Conservation (phyloP, 2,113 vertebrate species). For the Progne subis region DNA sequence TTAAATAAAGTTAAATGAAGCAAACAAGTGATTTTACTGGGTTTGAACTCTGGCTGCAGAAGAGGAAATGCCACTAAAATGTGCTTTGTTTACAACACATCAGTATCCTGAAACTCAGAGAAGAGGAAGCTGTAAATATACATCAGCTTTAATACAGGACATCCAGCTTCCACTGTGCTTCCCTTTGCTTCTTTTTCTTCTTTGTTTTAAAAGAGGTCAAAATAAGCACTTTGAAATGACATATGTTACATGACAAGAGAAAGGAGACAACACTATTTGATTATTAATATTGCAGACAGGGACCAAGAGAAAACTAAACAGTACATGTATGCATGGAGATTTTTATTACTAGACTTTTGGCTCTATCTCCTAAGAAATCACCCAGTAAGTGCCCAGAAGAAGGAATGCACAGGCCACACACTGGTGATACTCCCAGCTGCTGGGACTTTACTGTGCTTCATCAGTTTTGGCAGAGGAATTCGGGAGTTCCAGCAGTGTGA, state of each 20-base stretch:
- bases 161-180: constrained; percentile 20
- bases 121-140: constrained; percentile 46
- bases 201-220: constrained; percentile 12
- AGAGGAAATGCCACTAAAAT: constrained; percentile 14
- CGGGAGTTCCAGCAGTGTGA: not conserved
- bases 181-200: constrained; percentile 17
- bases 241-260: not conserved
- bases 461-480: not conserved
- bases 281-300: not conserved
- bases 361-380: not conserved
- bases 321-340: not conserved
- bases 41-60: not conserved
- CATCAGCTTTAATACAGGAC: constrained; percentile 3
- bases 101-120: constrained; percentile 16
- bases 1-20: not conserved
- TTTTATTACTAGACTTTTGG: not conserved
- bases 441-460: not conserved
- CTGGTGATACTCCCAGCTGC: not conserved
- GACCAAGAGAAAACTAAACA: not conserved
- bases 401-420: not conserved
- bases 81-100: not conserved
- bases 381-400: not conserved
- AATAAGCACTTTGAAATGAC: not conserved
- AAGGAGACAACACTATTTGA: not conserved
- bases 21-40: not conserved